phyloP scores from a whole-genome alignment of 2,113 vertebrate genomes.

The Cranoglanis bouderius region DNA sequence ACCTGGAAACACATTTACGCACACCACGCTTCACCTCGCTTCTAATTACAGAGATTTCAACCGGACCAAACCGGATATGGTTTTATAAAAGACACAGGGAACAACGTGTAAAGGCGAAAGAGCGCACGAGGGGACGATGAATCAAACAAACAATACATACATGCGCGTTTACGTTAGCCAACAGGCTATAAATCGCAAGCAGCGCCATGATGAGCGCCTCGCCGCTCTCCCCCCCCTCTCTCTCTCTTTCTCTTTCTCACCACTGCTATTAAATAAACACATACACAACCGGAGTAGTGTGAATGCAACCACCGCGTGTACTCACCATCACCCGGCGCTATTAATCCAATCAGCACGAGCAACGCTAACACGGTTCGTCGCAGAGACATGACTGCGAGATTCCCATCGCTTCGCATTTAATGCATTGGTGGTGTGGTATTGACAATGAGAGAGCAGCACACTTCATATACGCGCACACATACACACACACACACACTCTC shows the following conservation, averaged over 20 bases:
- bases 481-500: neutral
- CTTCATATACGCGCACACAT: slow-evolving; percentile 47
- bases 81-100: neutral
- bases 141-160: neutral
- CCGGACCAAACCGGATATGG: slow-evolving; percentile 8
- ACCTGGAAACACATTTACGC: neutral
- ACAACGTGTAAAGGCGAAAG: neutral
- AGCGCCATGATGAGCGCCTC: slow-evolving; percentile 75
- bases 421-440: slow-evolving; percentile 64
- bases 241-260: neutral
- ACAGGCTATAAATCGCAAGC: slow-evolving; percentile 60
- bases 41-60: neutral
- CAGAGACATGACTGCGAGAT: slow-evolving; percentile 71
- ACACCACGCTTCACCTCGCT: too few relatives aligned
- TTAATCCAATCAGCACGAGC: slow-evolving; percentile 66
- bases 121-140: neutral
- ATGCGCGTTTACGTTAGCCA: slow-evolving; percentile 58
- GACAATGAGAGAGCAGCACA: slow-evolving; percentile 68
- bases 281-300: slow-evolving; percentile 12
- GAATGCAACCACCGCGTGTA: neutral
- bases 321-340: slow-evolving; percentile 71
- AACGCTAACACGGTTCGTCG: slow-evolving; percentile 61
- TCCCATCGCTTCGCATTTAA: slow-evolving; percentile 75
- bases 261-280: slow-evolving; percentile 47
- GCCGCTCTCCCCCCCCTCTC: slow-evolving; percentile 48